Conservation (phyloP, 2,113 vertebrate species). For the Thunnus maccoyii region DNA sequence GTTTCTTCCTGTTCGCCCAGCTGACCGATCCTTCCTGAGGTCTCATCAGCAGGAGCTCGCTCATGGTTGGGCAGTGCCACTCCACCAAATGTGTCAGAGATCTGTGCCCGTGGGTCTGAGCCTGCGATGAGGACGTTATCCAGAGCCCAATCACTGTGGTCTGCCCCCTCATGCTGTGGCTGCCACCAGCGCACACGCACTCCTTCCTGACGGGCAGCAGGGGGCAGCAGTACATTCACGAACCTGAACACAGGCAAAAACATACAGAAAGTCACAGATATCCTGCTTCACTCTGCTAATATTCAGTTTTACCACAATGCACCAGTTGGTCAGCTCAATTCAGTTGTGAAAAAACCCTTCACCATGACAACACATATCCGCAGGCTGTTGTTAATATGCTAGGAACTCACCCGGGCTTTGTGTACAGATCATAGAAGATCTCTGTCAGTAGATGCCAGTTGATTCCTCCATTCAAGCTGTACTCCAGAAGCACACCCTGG, state of each 20-base stretch:
- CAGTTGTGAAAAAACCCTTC: no score
- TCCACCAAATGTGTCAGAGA: constrained; percentile 95
- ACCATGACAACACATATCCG: no score
- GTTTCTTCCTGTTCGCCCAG: constrained; percentile 84
- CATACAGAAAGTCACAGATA: not conserved
- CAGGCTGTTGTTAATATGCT: not conserved
- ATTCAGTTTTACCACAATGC: no score
- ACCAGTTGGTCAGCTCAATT: no score
- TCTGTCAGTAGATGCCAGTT: constrained; percentile 95
- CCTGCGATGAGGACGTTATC: constrained; percentile 96
- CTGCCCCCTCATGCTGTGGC: constrained; percentile 93
- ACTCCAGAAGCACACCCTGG: constrained; percentile 97
- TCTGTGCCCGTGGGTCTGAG: constrained; percentile 92
- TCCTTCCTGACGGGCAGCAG: constrained; percentile 89
- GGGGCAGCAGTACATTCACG: constrained; percentile 96
- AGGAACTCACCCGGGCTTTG: constrained; percentile 92
- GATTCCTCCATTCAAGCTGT: constrained; percentile 96
- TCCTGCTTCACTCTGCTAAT: not conserved
- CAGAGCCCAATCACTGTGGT: constrained; percentile 96
- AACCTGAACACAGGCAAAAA: constrained; percentile 84
- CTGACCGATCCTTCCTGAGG: constrained; percentile 86
- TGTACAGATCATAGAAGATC: constrained; percentile 98
- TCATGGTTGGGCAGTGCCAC: constrained; percentile 93
- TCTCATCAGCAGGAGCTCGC: constrained; percentile 90
- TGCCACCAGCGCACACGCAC: constrained; percentile 99